These are phyloP conservation scores for Cheilosia soror DNA, from an alignment of 2,888 invertebrate genomes.

Conservation along the genomic window DNA sequence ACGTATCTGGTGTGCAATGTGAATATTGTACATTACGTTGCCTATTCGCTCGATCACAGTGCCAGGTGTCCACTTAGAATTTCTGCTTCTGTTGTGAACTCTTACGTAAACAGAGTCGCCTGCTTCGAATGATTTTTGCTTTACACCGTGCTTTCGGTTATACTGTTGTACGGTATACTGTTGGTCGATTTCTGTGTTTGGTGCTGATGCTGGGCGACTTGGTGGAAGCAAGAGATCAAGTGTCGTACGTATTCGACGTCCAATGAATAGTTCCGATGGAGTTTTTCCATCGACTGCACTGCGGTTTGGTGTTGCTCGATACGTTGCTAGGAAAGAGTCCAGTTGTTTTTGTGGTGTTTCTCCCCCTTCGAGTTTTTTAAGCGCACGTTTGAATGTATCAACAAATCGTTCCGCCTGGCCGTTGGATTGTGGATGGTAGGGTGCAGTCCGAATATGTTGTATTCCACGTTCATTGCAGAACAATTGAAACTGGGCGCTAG, in stretches of 20 bases:
- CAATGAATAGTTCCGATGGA: conserved; percentile 36
- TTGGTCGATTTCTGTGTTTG: neutral
- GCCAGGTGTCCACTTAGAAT: conserved; percentile 33
- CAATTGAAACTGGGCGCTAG: conserved; percentile 41
- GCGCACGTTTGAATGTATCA: conserved; percentile 71
- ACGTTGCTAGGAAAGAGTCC: conserved; percentile 18
- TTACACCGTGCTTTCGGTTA: conserved; percentile 34
- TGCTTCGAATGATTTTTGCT: conserved; percentile 20
- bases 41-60: conserved; percentile 8
- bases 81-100: conserved; percentile 26
- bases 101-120: conserved; percentile 38
- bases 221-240: conserved; percentile 26
- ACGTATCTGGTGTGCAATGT: conserved; percentile 1
- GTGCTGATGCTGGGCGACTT: neutral
- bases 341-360: conserved; percentile 9
- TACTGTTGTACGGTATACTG: conserved; percentile 20
- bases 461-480: conserved; percentile 63
- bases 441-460: conserved; percentile 66
- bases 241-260: conserved; percentile 30
- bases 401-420: conserved; percentile 76
- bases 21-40: conserved; percentile 36
- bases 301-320: conserved; percentile 38
- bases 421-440: conserved; percentile 72
- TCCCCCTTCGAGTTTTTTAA: conserved; percentile 26
- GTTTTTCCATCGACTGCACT: conserved; percentile 28